phyloP scores from a whole-genome alignment of 1,140 invertebrate species.

The Phocides pigmalion region DNA sequence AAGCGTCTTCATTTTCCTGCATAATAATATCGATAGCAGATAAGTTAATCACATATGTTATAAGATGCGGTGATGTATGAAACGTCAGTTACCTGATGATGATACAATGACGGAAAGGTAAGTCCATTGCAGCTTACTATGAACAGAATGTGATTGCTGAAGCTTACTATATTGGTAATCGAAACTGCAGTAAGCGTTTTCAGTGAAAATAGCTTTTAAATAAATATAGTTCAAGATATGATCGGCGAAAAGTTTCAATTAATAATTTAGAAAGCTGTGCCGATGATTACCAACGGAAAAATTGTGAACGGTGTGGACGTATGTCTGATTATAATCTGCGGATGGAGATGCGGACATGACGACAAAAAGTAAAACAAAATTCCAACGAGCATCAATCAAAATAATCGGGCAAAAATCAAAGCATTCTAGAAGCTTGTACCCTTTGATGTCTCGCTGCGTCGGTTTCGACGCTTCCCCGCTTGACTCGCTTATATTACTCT shows the following conservation, averaged over 20 bases:
- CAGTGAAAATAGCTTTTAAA: background rate
- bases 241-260: conserved; percentile 10
- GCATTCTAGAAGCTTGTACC: conserved; percentile 75
- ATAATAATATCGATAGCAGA: conserved; percentile 5
- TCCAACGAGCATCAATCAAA: conserved; percentile 65
- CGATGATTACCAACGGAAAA: conserved; percentile 6
- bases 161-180: background rate
- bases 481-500: conserved; percentile 81
- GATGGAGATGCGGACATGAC: conserved; percentile 34
- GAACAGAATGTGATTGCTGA: background rate
- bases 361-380: conserved; percentile 48
- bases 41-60: conserved; percentile 4
- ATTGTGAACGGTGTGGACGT: conserved; percentile 2
- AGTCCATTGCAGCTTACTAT: background rate
- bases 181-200: conserved; percentile 11
- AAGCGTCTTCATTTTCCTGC: conserved; percentile 10
- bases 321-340: conserved; percentile 2
- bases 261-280: conserved; percentile 23
- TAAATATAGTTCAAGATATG: conserved; percentile 17
- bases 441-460: conserved; percentile 76
- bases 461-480: conserved; percentile 80
- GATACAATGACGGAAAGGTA: background rate
- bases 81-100: conserved; percentile 4
- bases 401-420: conserved; percentile 68
- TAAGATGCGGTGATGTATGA: conserved; percentile 10